phyloP scores from a whole-genome alignment of 2,797 vertebrate genomes.

The Mormyrus proboscirostris region DNA sequence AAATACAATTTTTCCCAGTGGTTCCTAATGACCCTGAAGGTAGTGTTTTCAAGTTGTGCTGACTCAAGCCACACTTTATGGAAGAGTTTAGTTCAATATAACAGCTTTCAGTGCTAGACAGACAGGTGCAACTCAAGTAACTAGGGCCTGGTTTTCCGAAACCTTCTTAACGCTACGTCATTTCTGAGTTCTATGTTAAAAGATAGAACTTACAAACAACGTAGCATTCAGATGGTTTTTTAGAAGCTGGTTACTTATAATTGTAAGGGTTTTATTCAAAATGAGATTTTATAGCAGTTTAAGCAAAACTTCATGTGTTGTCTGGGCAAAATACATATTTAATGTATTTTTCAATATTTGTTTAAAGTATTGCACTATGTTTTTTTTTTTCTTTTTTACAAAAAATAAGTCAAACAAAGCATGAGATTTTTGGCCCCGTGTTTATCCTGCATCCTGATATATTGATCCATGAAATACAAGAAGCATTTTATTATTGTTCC shows the following conservation, averaged over 20 bases:
- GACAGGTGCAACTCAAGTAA: background rate
- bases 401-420: background rate
- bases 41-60: background rate
- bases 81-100: background rate
- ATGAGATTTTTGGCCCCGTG: background rate
- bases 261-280: background rate
- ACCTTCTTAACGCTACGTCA: background rate
- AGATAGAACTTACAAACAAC: background rate
- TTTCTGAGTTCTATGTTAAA: background rate
- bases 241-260: slow-evolving; percentile 29
- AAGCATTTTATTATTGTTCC: background rate
- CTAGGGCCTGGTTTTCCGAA: background rate
- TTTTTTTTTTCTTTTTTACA: background rate
- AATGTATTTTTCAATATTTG: slow-evolving; percentile 15
- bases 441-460: background rate
- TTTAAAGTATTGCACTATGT: background rate
- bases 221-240: background rate
- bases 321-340: slow-evolving; percentile 32
- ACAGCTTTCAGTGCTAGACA: background rate
- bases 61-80: background rate
- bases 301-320: slow-evolving; percentile 44
- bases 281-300: slow-evolving; percentile 33
- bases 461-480: background rate
- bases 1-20: background rate
- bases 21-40: background rate